Evolutionary conservation across 2,113 vertebrate species (phyloP).

Genomic region (Rattus norvegicus): DNA sequence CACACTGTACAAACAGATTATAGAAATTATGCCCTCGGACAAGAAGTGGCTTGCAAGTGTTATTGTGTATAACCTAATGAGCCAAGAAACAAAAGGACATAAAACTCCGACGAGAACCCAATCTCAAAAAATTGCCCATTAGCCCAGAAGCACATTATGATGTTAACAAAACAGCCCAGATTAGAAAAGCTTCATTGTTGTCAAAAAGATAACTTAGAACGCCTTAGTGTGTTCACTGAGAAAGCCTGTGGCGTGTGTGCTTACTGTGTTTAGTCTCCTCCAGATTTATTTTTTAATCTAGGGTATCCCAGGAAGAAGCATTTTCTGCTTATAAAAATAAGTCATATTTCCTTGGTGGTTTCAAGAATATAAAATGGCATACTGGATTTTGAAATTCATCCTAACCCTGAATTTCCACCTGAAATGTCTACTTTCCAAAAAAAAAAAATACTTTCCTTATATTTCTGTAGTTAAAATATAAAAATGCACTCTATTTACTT

Average conservation of each 20-base stretch:
- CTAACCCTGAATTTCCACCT: not conserved
- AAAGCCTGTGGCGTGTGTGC: too few species aligned
- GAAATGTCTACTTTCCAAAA: constrained; percentile 26
- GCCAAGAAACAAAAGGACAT: not conserved
- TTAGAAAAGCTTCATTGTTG: not conserved
- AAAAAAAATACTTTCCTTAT: not conserved
- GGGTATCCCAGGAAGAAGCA: not conserved
- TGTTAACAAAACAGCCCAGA: constrained; percentile 26
- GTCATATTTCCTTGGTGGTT: not conserved
- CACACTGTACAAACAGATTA: not conserved
- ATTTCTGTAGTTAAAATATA: constrained; percentile 5
- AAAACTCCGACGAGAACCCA: not conserved
- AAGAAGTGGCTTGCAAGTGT: not conserved
- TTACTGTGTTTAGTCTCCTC: not conserved
- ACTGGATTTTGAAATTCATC: constrained; percentile 21
- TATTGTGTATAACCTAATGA: not conserved
- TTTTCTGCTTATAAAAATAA: constrained; percentile 24
- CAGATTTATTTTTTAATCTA: not conserved
- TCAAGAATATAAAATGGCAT: constrained; percentile 6
- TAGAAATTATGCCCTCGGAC: not conserved
- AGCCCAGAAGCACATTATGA: not conserved
- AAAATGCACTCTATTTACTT: not conserved
- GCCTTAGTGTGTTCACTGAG: not conserved
- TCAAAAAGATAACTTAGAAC: not conserved
- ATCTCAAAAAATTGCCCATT: constrained; percentile 15